Evolutionary conservation across 1,140 invertebrate species (phyloP).

Genomic region (Heliconius melpomene): DNA sequence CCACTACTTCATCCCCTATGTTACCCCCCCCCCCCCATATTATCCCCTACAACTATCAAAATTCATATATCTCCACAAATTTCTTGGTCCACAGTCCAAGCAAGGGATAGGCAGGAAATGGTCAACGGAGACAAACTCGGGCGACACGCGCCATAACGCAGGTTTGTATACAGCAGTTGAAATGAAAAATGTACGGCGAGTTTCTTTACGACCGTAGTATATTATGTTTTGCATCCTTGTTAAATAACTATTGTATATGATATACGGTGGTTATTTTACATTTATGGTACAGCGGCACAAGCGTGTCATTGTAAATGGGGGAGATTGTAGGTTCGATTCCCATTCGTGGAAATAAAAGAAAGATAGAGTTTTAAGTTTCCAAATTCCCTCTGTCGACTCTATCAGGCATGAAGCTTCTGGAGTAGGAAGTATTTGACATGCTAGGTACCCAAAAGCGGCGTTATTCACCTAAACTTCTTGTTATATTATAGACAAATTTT

Average conservation of each 20-base stretch:
- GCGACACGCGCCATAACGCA: conserved; percentile 72
- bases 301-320: background rate
- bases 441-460: too few species aligned
- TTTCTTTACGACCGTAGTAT: conserved; percentile 41
- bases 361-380: too few species aligned
- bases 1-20: background rate
- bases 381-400: too few species aligned
- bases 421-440: too few species aligned
- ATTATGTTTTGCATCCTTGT: conserved; percentile 24
- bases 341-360: too few species aligned
- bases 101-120: conserved; percentile 62
- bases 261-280: background rate
- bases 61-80: conserved; percentile 28
- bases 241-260: background rate
- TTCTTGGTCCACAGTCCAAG: conserved; percentile 33
- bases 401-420: too few species aligned
- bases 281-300: too few species aligned
- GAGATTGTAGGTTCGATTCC: too few species aligned
- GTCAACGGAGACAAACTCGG: conserved; percentile 67
- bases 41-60: background rate
- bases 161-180: conserved; percentile 39
- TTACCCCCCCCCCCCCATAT: background rate
- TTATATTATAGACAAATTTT: too few species aligned
- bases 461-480: too few species aligned
- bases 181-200: conserved; percentile 41